Base-by-base conservation (phyloP, 2,797 vertebrate species). In the Poeciliopsis paucimaculata region DNA sequence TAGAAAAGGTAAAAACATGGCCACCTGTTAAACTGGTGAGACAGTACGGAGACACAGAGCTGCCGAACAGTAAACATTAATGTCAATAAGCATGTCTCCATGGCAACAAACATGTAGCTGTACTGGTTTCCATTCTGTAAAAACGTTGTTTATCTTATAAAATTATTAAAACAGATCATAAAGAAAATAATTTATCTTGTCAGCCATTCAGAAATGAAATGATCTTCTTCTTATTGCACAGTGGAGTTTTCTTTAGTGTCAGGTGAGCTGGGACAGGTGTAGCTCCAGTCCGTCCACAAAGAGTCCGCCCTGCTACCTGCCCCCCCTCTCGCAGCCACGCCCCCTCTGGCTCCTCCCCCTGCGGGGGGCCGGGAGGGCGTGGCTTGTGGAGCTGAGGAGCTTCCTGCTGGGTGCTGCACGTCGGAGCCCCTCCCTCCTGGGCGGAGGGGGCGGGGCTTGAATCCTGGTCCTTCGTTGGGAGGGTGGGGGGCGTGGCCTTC, bases 401-500 rank as follows among this genome's bases (percentile, higher is more conserved):
- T 73, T 89, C 79, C 87, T 88, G 70, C 84, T 60, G 2, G 85
- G 83, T 60, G 81, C 73, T 23, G 84, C 71, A 78, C 72, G 81
- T 4, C 87, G 86, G 1, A 92, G 85, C 11, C 84, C 87, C 66
- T 89, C 82, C 36, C 89, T 92, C 77, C 84, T 89, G 31, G 92
- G 73, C 4, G 55, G 84, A 0, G 46, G 57, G 41, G 87, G 80
- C 2, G 82, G 28, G 28, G 81, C 53, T 51, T 85, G 82, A 45
- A 80, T 72, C 51, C 85, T 77, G 47, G 60, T 45, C 46, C 81
- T 81, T 26, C 47, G 85, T 15, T 68, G 86, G 2, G 84, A 34
- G n/a, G 66, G 0, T 0, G 12, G 57, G 1, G 76, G 78, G 6
- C 20, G 81, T 77, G 79, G 75, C 79, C 76, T 79, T 2, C 82